Evolutionary conservation across 2,888 invertebrate genomes (phyloP), one percentile per base, ranked within the genome.

Genomic region (Lycia hirtaria): DNA sequence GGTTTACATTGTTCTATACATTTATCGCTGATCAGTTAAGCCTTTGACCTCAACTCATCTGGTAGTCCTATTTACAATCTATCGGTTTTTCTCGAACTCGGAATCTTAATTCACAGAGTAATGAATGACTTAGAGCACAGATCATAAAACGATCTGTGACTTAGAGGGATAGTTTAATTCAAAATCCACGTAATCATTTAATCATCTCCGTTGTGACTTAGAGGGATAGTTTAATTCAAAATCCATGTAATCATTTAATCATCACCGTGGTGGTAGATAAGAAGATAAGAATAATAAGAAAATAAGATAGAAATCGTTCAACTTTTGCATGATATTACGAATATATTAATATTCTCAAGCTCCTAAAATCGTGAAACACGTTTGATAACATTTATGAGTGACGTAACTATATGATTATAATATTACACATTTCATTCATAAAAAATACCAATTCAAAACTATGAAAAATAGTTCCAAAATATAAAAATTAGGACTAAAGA

Each of bases 401-500:
- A 37, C 20, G 12, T 14, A 26, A 12, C 10, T 33, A 15, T 10
- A 5, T n/a, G 14, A 37, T 20, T 17, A 9, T 17, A 12, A 22
- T 12, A 32, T 7, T 3, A 4, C n/a, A 38, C 33, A 43, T 26
- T 50, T 56, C 37, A 56, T 56, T 52, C 30, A 59, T 33, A 33
- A 43, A 33, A 55, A 59, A 57, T 37, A 38, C 37, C 45, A 56
- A 54, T 49, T 60, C 49, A 60, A 60, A 51, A 61, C 20, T 38
- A 48, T 44, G 41, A 52, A 65, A 65, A 45, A 33, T 19, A 6
- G 33, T n/a, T 44, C 26, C 17, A 41, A 14, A 45, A 37, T 60
- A 71, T 66, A 62, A 26, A 72, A 75, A 73, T 68, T 54, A 72
- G 69, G 73, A 74, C 76, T 52, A 41, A 80, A 7, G 73, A 76